Conservation (phyloP, 2,797 vertebrate species). For the Clarias pachynema region DNA sequence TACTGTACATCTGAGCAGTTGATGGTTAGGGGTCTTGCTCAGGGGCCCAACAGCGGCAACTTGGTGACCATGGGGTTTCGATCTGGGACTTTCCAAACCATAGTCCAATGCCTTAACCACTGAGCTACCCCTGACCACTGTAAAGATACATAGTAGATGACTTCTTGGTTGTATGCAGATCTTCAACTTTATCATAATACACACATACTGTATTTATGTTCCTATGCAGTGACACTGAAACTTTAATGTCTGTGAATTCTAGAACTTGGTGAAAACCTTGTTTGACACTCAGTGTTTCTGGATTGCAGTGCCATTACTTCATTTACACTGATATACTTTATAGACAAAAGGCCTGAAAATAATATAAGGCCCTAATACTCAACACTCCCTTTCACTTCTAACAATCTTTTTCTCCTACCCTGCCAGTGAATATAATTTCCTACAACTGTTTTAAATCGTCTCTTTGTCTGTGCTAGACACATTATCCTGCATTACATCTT, state of each 20-base stretch:
- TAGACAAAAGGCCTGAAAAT: neutral
- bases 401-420: slow-evolving; percentile 11
- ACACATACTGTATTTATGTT: neutral
- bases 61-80: too few species aligned
- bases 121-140: too few species aligned
- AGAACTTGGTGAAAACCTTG: neutral
- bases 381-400: neutral
- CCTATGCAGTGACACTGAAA: neutral
- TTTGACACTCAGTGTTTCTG: neutral
- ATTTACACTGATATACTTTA: neutral
- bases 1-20: too few species aligned
- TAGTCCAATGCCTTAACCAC: too few species aligned
- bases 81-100: too few species aligned
- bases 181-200: neutral
- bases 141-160: too few species aligned
- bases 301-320: neutral
- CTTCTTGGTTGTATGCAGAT: neutral
- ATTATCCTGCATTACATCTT: slow-evolving; percentile 50
- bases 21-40: too few species aligned
- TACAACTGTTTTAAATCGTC: slow-evolving; percentile 59
- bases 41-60: too few species aligned
- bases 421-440: slow-evolving; percentile 48
- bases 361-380: neutral
- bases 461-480: slow-evolving; percentile 31
- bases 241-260: neutral